phyloP scores from a whole-genome alignment of 1,140 invertebrate genomes.

The Drosophila insularis region DNA sequence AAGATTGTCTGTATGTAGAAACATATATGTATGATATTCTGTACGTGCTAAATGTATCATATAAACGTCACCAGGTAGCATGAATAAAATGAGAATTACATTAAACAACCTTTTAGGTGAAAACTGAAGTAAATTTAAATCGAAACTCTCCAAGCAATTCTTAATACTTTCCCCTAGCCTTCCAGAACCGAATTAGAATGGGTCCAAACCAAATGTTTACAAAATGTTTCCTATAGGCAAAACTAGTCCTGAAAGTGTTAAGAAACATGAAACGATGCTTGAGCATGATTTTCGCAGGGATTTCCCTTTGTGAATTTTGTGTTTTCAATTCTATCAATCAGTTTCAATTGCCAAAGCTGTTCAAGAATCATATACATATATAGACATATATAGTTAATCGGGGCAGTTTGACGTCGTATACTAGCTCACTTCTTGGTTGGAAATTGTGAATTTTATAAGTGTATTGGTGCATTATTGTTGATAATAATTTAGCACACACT shows the following conservation, averaged over 20 bases:
- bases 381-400: background rate
- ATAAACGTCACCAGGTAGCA: background rate
- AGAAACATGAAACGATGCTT: no score
- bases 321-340: background rate
- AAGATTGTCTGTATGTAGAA: background rate
- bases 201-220: no score
- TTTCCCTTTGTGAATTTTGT: background rate
- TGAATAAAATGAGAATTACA: no score
- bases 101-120: no score
- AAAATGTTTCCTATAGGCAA: no score
- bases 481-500: constrained; percentile 34
- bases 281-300: no score
- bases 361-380: background rate
- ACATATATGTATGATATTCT: background rate
- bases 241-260: no score
- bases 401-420: background rate
- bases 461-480: constrained; percentile 12
- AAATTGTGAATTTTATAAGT: background rate
- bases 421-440: background rate
- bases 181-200: no score
- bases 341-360: background rate
- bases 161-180: no score
- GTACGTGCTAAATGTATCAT: background rate
- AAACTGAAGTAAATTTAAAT: no score
- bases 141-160: no score